A percentile compares a stretch with the other conserved stretches of the same genome.
Conservation (phyloP, 2,797 vertebrate species). For the Naso thynnoides region DNA sequence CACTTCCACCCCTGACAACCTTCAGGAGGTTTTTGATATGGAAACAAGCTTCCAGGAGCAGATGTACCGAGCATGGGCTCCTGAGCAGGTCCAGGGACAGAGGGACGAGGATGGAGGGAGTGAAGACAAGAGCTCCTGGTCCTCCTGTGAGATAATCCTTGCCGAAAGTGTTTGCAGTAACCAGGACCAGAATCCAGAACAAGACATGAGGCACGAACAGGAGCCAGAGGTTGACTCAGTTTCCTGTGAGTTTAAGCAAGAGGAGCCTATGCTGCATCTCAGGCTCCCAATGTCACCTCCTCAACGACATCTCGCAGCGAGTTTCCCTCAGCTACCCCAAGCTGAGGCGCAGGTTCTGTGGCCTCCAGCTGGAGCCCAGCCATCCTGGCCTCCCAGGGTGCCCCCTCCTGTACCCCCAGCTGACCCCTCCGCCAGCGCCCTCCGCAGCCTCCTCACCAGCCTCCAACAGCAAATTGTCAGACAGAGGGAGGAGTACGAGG, state of each 20-base stretch:
- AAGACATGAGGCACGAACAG: conserved; percentile 42
- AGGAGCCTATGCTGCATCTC: conserved; percentile 19
- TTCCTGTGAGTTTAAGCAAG: conserved; percentile 39
- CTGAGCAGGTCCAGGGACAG: conserved; percentile 46
- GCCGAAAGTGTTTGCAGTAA: conserved; percentile 38
- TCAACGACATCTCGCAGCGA: conserved; percentile 21
- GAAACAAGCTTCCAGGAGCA: conserved; percentile 61
- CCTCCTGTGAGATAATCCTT: conserved; percentile 76
- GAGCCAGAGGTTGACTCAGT: conserved; percentile 67
- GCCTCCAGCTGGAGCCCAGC: conserved; percentile 36
- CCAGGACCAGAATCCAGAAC: conserved; percentile 56
- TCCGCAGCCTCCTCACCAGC: conserved; percentile 78
- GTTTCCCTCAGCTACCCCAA: conserved; percentile 26
- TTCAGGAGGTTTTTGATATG: conserved; percentile 55
- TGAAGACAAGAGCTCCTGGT: conserved; percentile 70
- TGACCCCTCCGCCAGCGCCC: conserved; percentile 76
- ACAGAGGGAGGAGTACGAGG: conserved; percentile 81
- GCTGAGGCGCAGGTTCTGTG: conserved; percentile 38
- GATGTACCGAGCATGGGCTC: conserved; percentile 33
- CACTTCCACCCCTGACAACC: conserved; percentile 37
- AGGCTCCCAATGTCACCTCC: conserved; percentile 17
- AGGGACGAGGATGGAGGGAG: conserved; percentile 43
- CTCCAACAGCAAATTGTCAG: conserved; percentile 81
- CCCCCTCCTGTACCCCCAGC: conserved; percentile 75
- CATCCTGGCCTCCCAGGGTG: conserved; percentile 49